phyloP scores from a whole-genome alignment of 1,140 invertebrate species.

The Archegozetes longisetosus region DNA sequence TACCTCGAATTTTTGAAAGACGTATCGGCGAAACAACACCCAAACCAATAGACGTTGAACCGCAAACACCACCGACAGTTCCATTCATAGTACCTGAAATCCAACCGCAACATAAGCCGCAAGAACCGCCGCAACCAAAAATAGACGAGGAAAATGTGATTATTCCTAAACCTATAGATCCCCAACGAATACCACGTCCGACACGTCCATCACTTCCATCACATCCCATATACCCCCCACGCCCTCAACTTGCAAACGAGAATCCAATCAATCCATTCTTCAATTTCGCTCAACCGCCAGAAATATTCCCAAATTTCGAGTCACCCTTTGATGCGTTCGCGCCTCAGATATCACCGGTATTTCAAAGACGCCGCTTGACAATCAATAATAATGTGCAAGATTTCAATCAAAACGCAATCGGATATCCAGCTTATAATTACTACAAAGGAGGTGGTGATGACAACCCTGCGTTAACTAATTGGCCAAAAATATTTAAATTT shows the following conservation, averaged over 20 bases:
- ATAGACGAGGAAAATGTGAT: background rate
- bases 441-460: constrained; percentile 8
- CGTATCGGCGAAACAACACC: background rate
- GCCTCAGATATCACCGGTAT: background rate
- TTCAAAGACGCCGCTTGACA: background rate
- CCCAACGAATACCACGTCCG: background rate
- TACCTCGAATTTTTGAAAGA: background rate
- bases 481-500: constrained; percentile 19
- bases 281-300: background rate
- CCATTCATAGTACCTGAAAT: background rate
- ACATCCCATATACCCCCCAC: background rate
- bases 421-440: constrained; percentile 12
- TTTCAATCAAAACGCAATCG: constrained; percentile 5
- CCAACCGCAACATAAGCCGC: background rate
- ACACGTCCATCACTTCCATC: background rate
- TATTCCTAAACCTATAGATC: background rate
- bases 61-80: background rate
- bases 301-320: background rate
- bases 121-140: background rate
- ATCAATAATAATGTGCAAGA: background rate
- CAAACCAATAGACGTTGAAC: background rate
- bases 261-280: background rate
- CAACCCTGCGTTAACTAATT: background rate
- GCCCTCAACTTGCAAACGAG: background rate
- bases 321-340: background rate